phyloP scores from a whole-genome alignment of 2,888 invertebrate genomes.

The Phyllotreta cruciferae region DNA sequence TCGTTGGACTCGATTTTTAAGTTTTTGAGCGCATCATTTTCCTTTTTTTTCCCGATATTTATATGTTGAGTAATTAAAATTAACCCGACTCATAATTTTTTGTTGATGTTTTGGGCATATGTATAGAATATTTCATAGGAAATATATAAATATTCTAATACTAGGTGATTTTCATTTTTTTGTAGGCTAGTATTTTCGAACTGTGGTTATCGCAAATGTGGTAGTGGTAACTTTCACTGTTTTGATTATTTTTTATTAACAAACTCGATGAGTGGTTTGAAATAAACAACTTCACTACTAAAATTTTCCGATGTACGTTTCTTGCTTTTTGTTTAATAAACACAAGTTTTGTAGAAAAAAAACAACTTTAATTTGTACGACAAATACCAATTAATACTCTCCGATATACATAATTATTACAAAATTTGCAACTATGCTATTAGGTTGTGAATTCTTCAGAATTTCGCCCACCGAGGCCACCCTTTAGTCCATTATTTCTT shows the following conservation, averaged over 20 bases:
- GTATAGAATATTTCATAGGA: conserved; percentile 59
- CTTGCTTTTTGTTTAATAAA: not conserved
- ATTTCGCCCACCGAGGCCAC: not conserved
- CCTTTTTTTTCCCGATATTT: conserved; percentile 37
- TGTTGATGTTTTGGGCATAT: conserved; percentile 49
- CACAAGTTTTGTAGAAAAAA: conserved; percentile 1
- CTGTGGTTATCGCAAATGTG: not conserved
- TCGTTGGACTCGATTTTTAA: conserved; percentile 34
- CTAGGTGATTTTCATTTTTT: conserved; percentile 18
- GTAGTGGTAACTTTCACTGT: no score
- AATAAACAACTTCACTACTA: no score
- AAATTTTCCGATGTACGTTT: no score
- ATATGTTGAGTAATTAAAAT: conserved; percentile 39
- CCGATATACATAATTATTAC: conserved; percentile 2
- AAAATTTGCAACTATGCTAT: not conserved
- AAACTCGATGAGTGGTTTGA: no score
- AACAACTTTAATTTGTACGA: conserved; percentile 8
- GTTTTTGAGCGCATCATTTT: conserved; percentile 37
- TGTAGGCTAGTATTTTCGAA: not conserved
- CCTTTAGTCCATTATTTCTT: conserved; percentile 8
- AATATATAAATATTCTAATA: conserved; percentile 54
- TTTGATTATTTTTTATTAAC: no score
- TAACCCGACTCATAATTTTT: conserved; percentile 39
- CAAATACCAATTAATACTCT: not conserved
- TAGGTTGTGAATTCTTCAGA: not conserved